Evolutionary conservation across 2,888 invertebrate species (phyloP).

Genomic region (Anoplius nigerrimus): DNA sequence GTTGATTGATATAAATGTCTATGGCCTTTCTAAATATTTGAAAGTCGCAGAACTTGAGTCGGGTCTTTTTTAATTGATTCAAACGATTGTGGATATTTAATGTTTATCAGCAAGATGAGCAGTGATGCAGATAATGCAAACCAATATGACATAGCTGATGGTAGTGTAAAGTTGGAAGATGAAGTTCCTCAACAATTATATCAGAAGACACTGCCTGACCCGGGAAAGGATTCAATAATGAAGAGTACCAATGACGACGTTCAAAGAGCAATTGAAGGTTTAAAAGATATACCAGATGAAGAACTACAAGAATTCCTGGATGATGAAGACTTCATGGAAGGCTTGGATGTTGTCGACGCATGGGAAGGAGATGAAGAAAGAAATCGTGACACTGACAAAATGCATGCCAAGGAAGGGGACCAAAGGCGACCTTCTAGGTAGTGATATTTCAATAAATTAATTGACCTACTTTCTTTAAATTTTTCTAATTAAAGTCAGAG

Average conservation of each 20-base stretch:
- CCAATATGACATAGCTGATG: too few relatives aligned
- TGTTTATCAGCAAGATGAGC: constrained; percentile 2
- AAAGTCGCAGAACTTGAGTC: not conserved
- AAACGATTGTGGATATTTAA: not conserved
- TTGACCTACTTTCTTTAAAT: constrained; percentile 11
- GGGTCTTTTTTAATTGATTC: not conserved
- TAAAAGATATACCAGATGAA: constrained; percentile 67
- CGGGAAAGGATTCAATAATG: constrained; percentile 21
- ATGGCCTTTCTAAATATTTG: too few relatives aligned
- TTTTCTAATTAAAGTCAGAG: constrained; percentile 14
- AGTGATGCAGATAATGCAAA: not conserved
- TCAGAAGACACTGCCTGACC: not conserved
- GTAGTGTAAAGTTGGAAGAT: too few relatives aligned
- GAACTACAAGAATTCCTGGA: constrained; percentile 68
- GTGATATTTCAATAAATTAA: constrained; percentile 29
- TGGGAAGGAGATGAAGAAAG: constrained; percentile 70
- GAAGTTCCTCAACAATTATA: too few relatives aligned
- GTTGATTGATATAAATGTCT: not conserved
- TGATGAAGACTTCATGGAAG: constrained; percentile 69
- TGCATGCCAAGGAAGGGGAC: constrained; percentile 34
- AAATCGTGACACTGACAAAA: constrained; percentile 36
- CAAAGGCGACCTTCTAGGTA: constrained; percentile 56
- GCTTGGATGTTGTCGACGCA: constrained; percentile 69
- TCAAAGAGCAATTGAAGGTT: constrained; percentile 64
- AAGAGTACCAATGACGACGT: constrained; percentile 60